Evolutionary conservation across 2,797 vertebrate species (phyloP).

Genomic region (Darevskia nairensis): DNA sequence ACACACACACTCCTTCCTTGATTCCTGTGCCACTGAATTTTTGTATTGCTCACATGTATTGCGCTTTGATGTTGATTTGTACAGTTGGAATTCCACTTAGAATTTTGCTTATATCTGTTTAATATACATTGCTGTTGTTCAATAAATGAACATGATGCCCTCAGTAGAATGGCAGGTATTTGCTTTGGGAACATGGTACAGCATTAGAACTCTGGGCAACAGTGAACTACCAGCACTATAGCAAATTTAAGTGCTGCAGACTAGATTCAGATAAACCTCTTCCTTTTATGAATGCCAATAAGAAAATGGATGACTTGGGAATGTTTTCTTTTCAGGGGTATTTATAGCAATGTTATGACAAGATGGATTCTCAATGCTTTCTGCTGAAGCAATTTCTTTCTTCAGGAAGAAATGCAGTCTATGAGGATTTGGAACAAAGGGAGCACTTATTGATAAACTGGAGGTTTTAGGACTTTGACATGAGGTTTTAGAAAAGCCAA

Average conservation of each 20-base stretch:
- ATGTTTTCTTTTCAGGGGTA: background rate
- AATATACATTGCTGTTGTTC: background rate
- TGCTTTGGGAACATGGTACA: background rate
- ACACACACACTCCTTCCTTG: no score
- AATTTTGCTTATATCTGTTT: background rate
- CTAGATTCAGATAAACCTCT: background rate
- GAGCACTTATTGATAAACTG: background rate
- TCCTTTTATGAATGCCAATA: background rate
- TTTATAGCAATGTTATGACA: background rate
- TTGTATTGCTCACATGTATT: no score
- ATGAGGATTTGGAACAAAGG: background rate
- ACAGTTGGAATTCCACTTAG: no score
- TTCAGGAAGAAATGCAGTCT: background rate
- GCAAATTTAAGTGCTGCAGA: background rate
- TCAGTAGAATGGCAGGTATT: background rate
- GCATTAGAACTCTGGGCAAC: background rate
- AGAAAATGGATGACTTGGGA: background rate
- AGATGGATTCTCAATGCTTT: background rate
- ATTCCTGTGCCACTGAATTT: no score
- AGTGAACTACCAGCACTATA: background rate
- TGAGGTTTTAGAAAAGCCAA: background rate
- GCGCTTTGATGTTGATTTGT: no score
- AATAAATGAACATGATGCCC: background rate
- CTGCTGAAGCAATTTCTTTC: background rate
- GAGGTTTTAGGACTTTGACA: background rate